Evolutionary conservation across 2,888 invertebrate genomes (phyloP), one percentile per base, ranked within the genome.

Genomic region (Pharmacophagus antenor): DNA sequence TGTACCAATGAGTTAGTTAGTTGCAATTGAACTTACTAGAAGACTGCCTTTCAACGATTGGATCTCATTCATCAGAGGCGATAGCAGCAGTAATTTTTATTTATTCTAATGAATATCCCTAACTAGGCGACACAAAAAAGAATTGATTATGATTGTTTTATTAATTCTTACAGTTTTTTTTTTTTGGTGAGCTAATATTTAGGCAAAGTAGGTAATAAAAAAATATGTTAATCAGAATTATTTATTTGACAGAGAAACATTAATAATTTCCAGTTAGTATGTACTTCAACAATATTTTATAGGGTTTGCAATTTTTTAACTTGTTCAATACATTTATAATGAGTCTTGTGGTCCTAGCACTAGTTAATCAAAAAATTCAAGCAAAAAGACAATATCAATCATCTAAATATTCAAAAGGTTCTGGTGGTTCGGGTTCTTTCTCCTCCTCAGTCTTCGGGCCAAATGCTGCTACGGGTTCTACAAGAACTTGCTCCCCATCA

Each of bases 381-480:
- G 31, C 31, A 17, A 60, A 60, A 25, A 60, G 50, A 18, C 60
- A 37, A 67, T 73, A 81, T 91, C 92, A 94, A 82, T 95, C 95
- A 84, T 99, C 98, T 71, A 94, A 94, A 89, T 96, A 99, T 88
- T 98, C 98, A 81, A 99, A 99, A 66, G 99, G 98, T 92, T 98
- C 98, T 76, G 99, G 99, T 47, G 98, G 97, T 74, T 98, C 98
- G 0, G 99, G 98, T 85, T 99, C 99, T 75, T 97, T 97, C 72
- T 97, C 98, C 74, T 99, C 99, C 67, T 98, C 98, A 18, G 95
- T 94, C 80, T 96, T 96, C 2, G 96, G 97, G 0, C 97, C 97
- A 73, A 95, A 96, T 0, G 97, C 97, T 79, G 95, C 96, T 15
- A 98, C 97, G 6, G 97, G 96, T 79, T 98, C 98, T 1, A 99